A percentile compares a stretch with the other conserved stretches of the same genome.
phyloP scores from a whole-genome alignment of 2,113 vertebrate genomes.

The Aythya baeri region DNA sequence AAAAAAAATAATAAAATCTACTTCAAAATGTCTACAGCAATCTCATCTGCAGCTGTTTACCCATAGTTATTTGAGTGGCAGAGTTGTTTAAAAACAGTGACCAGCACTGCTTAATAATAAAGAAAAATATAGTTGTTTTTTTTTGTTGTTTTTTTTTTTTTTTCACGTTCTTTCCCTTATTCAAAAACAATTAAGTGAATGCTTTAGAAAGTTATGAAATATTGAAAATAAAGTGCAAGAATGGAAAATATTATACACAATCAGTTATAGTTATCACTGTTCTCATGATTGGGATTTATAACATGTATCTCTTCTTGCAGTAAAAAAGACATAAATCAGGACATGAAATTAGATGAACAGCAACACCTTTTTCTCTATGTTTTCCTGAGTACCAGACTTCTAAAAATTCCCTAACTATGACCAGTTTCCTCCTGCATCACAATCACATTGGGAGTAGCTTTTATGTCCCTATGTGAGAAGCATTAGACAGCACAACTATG shows the following conservation, averaged over 20 bases:
- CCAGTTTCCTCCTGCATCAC: neutral
- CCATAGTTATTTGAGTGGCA: neutral
- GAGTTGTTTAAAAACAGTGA: neutral
- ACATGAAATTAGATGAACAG: slow-evolving; percentile 18
- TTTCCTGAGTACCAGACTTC: neutral
- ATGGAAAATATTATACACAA: slow-evolving; percentile 16
- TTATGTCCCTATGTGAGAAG: neutral
- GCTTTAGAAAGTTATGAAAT: slow-evolving; percentile 21
- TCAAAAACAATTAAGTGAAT: slow-evolving; percentile 32
- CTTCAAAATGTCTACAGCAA: neutral
- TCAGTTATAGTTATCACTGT: slow-evolving; percentile 3
- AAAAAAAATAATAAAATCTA: neutral
- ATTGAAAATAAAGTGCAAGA: slow-evolving; percentile 1
- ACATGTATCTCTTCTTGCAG: neutral
- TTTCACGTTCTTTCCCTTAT: neutral
- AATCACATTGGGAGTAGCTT: neutral
- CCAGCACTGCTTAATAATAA: neutral
- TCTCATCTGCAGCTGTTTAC: neutral
- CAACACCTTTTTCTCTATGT: neutral
- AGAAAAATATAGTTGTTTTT: neutral
- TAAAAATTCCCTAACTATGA: neutral
- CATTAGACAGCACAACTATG: neutral
- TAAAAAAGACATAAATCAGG: slow-evolving; percentile 19
- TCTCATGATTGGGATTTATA: slow-evolving; percentile 19
- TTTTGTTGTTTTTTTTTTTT: neutral